A percentile compares a stretch with the other conserved stretches of the same genome.
Evolutionary conservation across 2,113 vertebrate species (phyloP).

Genomic region (Mirounga angustirostris): DNA sequence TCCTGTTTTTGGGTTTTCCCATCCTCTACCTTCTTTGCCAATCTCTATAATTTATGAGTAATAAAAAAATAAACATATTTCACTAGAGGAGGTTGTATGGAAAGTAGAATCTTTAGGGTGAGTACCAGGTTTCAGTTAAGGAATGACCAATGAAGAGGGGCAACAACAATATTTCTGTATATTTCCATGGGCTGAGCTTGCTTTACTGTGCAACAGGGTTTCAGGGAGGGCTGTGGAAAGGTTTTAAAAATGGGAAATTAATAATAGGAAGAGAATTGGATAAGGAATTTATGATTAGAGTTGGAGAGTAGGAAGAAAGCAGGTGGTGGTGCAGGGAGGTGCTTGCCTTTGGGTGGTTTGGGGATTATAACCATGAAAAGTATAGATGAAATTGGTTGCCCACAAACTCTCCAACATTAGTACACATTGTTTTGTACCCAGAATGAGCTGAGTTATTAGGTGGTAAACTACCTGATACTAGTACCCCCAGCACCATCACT

Average conservation of each 20-base stretch:
- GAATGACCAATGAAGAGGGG: background rate
- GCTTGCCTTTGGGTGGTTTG: background rate
- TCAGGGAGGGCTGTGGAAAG: background rate
- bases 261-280: background rate
- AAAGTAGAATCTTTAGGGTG: background rate
- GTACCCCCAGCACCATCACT: background rate
- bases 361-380: background rate
- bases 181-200: constrained; percentile 23
- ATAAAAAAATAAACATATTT: constrained; percentile 31
- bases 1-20: constrained; percentile 18
- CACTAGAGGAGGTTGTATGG: background rate
- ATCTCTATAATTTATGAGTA: constrained; percentile 28
- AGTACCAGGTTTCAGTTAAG: constrained; percentile 19
- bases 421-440: background rate
- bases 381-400: background rate
- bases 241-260: background rate
- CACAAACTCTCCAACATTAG: background rate
- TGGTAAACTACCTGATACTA: background rate
- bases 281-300: background rate
- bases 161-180: constrained; percentile 1
- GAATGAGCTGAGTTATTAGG: constrained; percentile 3
- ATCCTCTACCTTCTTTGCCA: background rate
- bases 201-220: background rate
- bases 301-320: background rate
- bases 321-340: background rate